Base-by-base conservation (phyloP, 92 coral and sea anemone genomes). In the Umimayanthus kanabou region DNA sequence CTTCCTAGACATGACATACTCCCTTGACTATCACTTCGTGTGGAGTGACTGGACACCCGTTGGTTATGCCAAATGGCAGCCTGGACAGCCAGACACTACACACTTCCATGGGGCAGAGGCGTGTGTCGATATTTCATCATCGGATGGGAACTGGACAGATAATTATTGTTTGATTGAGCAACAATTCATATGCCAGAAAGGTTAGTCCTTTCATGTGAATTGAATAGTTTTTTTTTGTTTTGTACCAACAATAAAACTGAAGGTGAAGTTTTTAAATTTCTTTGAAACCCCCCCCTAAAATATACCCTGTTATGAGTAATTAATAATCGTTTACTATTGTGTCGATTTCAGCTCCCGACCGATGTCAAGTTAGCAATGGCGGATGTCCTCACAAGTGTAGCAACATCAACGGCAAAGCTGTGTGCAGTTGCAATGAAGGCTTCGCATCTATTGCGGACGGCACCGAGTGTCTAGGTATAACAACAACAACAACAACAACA, bases 371-470 rank as follows among this genome's bases (percentile, higher is more conserved):
- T 10, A 80, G 58, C n/a, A 80, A 80, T 29, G 84, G 84, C 1
- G 84, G 84, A 55, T 80, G 84, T 30, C n/a, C 84, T 2, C 84
- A 80, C 14, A 80, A 23, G 14, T 80, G 84, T 33, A 55, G 20
- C 53, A 26, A 13, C 47, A 33, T 20, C 6, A 22, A 57, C 72
- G 73, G 84, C 47, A 80, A 80, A 30, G 73, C 84, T 20, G 47
- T n/a, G 26, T 80, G 84, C 84, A 57, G 84, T 37, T 80, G 84
- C 42, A 80, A 57, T 10, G 39, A 57, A 80, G 84, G 84, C 26
- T 80, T 80, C 29, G 67, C 84, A 28, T 58, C 73, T 2, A 13
- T 58, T 58, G 72, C 73, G 30, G 29, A 80, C 42, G 84, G 84
- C 23, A 55, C 73, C 72, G 4, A 45, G 26, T 80, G 84, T 39